These are phyloP conservation scores for Carapus acus DNA, from an alignment of 2,797 vertebrate species.

Conservation along the genomic window DNA sequence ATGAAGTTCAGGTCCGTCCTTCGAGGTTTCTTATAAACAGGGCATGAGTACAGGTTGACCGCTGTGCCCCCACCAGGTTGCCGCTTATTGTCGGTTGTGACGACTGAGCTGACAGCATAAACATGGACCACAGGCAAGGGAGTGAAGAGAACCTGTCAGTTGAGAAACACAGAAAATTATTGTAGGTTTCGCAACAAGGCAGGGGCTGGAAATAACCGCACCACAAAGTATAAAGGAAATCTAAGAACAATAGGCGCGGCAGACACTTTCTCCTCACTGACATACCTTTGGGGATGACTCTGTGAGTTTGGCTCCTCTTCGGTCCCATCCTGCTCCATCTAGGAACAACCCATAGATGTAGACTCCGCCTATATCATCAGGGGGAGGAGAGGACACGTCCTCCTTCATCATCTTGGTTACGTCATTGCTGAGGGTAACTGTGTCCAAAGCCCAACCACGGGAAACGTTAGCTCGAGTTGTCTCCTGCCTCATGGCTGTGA, in stretches of 20 bases:
- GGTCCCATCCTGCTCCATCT: slow-evolving; percentile 81
- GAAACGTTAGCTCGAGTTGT: slow-evolving; percentile 74
- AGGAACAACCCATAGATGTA: slow-evolving; percentile 80
- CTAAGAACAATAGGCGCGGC: no score
- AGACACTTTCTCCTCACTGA: no score
- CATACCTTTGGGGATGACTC: slow-evolving; percentile 74
- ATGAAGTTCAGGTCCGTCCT: slow-evolving; percentile 81
- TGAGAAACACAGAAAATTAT: not conserved
- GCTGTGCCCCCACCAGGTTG: slow-evolving; percentile 9
- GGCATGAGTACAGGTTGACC: slow-evolving; percentile 70
- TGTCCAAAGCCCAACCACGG: slow-evolving; percentile 80
- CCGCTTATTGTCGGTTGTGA: slow-evolving; percentile 27
- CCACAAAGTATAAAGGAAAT: no score
- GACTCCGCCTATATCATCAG: slow-evolving; percentile 76
- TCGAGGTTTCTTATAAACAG: slow-evolving; percentile 79
- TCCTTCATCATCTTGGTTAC: slow-evolving; percentile 83
- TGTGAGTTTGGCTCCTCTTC: slow-evolving; percentile 63
- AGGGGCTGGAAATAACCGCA: no score
- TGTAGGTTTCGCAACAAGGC: no score
- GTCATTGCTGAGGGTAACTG: slow-evolving; percentile 75
- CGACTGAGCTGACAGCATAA: slow-evolving; percentile 70
- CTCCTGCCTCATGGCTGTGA: slow-evolving; percentile 83
- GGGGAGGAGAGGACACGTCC: slow-evolving; percentile 72
- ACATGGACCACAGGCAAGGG: slow-evolving; percentile 80
- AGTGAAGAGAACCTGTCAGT: slow-evolving; percentile 76